Conservation (phyloP, 1,140 invertebrate genomes). For the Aphelenchoides besseyi region DNA sequence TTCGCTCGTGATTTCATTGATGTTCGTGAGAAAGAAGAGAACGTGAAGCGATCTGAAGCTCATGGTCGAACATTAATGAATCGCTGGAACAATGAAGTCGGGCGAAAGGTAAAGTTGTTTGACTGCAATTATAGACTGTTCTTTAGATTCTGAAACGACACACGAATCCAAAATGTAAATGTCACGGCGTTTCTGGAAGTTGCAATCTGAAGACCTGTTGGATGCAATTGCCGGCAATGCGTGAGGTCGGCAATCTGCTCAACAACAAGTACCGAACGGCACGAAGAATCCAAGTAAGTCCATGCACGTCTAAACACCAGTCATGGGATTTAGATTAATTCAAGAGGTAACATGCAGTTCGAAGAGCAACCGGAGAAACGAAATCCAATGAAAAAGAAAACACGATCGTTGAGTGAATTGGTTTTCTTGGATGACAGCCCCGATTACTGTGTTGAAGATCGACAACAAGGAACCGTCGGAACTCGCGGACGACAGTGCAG, state of each 20-base stretch:
- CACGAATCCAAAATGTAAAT: slow-evolving; percentile 67
- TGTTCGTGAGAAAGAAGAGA: slow-evolving; percentile 62
- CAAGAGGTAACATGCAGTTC: slow-evolving; percentile 53
- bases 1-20: slow-evolving; percentile 67
- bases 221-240: slow-evolving; percentile 66
- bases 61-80: slow-evolving; percentile 66
- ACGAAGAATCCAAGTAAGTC: slow-evolving; percentile 36
- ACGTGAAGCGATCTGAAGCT: slow-evolving; percentile 34
- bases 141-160: slow-evolving; percentile 61
- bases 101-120: slow-evolving; percentile 69
- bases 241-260: slow-evolving; percentile 63
- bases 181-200: slow-evolving; percentile 90
- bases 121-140: not conserved
- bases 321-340: slow-evolving; percentile 38
- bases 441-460: slow-evolving; percentile 76
- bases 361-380: slow-evolving; percentile 37
- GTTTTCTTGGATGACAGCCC: slow-evolving; percentile 85
- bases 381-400: slow-evolving; percentile 39
- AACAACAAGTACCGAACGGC: slow-evolving; percentile 40
- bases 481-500: slow-evolving; percentile 70
- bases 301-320: not conserved
- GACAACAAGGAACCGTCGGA: slow-evolving; percentile 65
- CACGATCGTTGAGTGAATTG: slow-evolving; percentile 66
- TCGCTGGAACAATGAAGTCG: slow-evolving; percentile 74
- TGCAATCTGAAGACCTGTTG: slow-evolving; percentile 92